Evolutionary conservation across 2,888 invertebrate genomes (phyloP).

Genomic region (Incurvaria masculella): DNA sequence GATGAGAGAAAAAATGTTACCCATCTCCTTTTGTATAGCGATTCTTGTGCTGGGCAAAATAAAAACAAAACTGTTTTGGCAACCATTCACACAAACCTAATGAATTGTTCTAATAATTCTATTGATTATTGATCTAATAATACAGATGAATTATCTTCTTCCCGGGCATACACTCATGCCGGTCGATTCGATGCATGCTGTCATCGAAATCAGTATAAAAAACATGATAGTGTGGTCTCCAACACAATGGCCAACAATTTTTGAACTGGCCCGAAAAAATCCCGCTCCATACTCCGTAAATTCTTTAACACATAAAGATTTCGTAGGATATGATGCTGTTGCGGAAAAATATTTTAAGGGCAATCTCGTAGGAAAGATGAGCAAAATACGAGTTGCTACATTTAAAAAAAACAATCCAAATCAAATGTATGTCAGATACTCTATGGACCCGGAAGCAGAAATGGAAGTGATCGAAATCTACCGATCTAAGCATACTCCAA

Average conservation of each 20-base stretch:
- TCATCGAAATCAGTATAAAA: slow-evolving; percentile 12
- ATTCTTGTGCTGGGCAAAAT: no score
- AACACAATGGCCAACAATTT: slow-evolving; percentile 12
- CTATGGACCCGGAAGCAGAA: neutral
- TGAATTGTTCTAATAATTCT: slow-evolving; percentile 7
- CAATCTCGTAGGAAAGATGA: neutral
- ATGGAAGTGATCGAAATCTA: neutral
- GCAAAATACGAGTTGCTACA: neutral
- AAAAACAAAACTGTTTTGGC: no score
- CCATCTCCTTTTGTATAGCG: no score
- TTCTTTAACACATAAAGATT: neutral
- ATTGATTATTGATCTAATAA: no score
- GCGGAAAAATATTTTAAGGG: neutral
- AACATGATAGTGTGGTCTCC: slow-evolving; percentile 12
- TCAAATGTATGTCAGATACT: neutral
- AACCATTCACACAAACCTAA: no score
- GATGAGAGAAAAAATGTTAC: no score
- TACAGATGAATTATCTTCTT: slow-evolving; percentile 15
- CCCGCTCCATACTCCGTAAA: slow-evolving; percentile 5
- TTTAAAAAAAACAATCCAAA: neutral
- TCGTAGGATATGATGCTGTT: neutral
- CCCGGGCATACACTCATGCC: slow-evolving; percentile 12
- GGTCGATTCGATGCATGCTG: slow-evolving; percentile 8
- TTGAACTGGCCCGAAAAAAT: no score
- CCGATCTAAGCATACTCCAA: neutral